Conservation (phyloP, 2,113 vertebrate species). For the Mormyrus iriodes region DNA sequence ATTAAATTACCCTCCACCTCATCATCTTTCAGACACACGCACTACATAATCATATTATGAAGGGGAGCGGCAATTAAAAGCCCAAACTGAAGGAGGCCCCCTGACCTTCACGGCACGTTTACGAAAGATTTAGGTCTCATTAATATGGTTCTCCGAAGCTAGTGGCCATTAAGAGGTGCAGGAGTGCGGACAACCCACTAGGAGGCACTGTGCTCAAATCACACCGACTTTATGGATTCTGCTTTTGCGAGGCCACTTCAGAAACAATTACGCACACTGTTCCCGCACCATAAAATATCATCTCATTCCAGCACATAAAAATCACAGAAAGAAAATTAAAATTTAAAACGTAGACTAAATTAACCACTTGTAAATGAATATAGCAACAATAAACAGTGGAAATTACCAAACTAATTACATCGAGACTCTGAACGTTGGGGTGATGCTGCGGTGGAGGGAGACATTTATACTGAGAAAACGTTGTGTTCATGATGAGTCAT, state of each 20-base stretch:
- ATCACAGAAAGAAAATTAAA: constrained; percentile 3
- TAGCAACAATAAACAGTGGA: not conserved
- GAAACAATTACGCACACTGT: not conserved
- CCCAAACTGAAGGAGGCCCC: constrained; percentile 35
- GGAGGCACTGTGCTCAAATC: not conserved
- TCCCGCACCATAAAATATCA: not conserved
- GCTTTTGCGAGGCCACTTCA: not conserved
- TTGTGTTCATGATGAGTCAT: not conserved
- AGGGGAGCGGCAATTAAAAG: constrained; percentile 41
- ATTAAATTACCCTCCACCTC: constrained; percentile 41
- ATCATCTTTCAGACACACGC: constrained; percentile 34
- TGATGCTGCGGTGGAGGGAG: not conserved
- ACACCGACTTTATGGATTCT: not conserved
- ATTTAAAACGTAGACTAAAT: not conserved
- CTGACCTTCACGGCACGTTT: constrained; percentile 41
- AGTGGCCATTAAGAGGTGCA: not conserved
- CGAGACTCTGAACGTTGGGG: not conserved
- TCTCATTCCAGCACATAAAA: constrained; percentile 7
- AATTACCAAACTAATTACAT: not conserved
- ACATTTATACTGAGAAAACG: not conserved
- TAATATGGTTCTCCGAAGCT: constrained; percentile 13
- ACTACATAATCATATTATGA: constrained; percentile 42
- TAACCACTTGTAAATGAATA: constrained; percentile 9
- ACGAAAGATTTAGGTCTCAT: constrained; percentile 9
- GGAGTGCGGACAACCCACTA: not conserved